phyloP scores from a whole-genome alignment of 2,113 vertebrate genomes.

The Seriola quinqueradiata region DNA sequence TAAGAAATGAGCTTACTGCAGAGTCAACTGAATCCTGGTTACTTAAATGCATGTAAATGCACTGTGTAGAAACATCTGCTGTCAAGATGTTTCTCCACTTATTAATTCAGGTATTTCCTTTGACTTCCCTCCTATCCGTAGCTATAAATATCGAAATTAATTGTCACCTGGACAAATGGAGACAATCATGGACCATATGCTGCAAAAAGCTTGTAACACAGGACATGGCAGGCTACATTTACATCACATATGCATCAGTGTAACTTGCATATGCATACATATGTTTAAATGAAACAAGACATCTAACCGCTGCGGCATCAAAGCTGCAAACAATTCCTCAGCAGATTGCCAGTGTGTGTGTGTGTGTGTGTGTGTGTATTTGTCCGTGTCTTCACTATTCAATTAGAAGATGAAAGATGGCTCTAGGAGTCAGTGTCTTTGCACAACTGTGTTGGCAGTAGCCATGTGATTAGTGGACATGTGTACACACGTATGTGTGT shows the following conservation, averaged over 20 bases:
- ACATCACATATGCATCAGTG: conserved; percentile 15
- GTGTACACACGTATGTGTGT: neutral
- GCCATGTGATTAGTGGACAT: conserved; percentile 42
- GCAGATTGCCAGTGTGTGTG: conserved; percentile 29
- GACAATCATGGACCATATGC: conserved; percentile 6
- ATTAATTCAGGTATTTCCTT: neutral
- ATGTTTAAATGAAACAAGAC: conserved; percentile 50
- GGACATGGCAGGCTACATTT: neutral
- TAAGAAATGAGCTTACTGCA: neutral
- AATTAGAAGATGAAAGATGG: conserved; percentile 71
- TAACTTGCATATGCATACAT: conserved; percentile 8
- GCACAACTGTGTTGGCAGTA: conserved; percentile 36
- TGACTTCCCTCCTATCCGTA: neutral
- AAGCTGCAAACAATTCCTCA: conserved; percentile 46
- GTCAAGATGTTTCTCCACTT: neutral
- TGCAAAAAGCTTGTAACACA: conserved; percentile 1
- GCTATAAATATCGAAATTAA: neutral
- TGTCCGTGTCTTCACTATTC: conserved; percentile 55
- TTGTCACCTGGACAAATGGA: conserved; percentile 16
- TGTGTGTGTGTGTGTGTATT: conserved; percentile 19
- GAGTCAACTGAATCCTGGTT: neutral
- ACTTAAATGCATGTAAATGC: neutral
- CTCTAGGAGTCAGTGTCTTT: conserved; percentile 51
- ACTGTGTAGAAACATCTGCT: neutral
- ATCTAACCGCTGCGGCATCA: conserved; percentile 48